These are phyloP conservation scores for Tenthredo scrophulariae DNA, from an alignment of 2,888 invertebrate genomes.

Conservation along the genomic window DNA sequence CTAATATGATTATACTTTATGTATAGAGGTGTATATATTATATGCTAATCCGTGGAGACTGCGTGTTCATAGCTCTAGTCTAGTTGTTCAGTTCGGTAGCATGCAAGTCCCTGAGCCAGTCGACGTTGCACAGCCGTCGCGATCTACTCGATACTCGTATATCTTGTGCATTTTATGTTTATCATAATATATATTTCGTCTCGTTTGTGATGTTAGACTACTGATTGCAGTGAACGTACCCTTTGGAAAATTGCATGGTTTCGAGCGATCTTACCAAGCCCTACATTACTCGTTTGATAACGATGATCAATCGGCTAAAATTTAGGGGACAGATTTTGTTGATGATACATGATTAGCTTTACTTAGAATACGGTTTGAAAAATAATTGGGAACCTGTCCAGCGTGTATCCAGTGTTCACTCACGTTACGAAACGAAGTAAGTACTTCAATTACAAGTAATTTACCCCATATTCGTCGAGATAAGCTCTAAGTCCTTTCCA, in stretches of 20 bases:
- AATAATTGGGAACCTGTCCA: neutral
- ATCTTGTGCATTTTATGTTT: slow-evolving; percentile 29
- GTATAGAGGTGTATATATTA: slow-evolving; percentile 14
- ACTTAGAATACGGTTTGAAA: neutral
- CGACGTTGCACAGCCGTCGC: slow-evolving; percentile 42
- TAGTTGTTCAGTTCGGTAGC: slow-evolving; percentile 28
- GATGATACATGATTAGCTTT: neutral
- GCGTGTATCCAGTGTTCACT: neutral
- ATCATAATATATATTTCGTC: neutral
- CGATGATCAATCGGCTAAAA: neutral
- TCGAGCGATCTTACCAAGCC: neutral
- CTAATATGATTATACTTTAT: slow-evolving; percentile 40
- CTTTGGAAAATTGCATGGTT: neutral
- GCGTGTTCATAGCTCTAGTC: slow-evolving; percentile 40
- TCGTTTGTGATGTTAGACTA: slow-evolving; percentile 2
- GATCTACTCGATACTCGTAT: slow-evolving; percentile 34
- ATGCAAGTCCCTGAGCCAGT: slow-evolving; percentile 37
- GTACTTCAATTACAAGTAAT: slow-evolving; percentile 30
- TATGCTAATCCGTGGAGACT: slow-evolving; percentile 48
- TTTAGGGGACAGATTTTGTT: neutral
- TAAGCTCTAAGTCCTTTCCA: slow-evolving; percentile 27
- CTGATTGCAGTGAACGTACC: neutral
- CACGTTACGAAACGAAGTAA: neutral
- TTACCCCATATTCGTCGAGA: neutral
- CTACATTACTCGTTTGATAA: neutral